Evolutionary conservation across 2,888 invertebrate species (phyloP).

Genomic region (Rotaria socialis): DNA sequence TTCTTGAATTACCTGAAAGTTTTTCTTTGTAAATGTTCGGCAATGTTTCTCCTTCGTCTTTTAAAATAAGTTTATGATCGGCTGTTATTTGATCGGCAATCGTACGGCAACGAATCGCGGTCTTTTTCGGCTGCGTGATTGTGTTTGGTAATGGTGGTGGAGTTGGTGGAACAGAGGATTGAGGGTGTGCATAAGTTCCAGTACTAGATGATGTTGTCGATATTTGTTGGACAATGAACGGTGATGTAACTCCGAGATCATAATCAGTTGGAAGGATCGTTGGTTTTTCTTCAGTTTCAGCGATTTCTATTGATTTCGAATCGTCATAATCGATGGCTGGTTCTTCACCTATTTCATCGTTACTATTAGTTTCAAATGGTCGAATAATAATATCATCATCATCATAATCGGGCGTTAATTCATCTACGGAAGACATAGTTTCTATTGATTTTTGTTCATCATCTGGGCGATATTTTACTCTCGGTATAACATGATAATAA

Average conservation of each 20-base stretch:
- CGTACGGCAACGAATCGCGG: background rate
- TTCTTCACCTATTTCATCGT: background rate
- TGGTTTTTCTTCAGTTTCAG: too few species aligned
- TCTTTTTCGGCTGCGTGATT: background rate
- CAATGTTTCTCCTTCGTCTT: background rate
- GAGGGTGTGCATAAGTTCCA: background rate
- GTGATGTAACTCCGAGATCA: background rate
- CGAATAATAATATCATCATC: background rate
- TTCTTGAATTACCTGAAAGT: background rate
- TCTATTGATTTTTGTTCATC: background rate
- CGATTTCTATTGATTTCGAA: background rate
- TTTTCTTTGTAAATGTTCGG: background rate
- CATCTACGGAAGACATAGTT: background rate
- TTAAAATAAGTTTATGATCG: background rate
- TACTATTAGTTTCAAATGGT: background rate
- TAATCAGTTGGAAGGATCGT: background rate
- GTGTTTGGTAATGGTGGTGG: background rate
- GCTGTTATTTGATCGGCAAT: background rate
- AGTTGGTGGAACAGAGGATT: background rate
- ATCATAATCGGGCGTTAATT: constrained; percentile 17
- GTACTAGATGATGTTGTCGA: background rate
- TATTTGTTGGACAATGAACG: background rate
- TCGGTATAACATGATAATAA: constrained; percentile 1
- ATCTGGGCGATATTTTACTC: background rate
- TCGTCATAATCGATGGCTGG: background rate